Conservation (phyloP, 2,888 invertebrate species). For the Diplazon laetatorius region DNA sequence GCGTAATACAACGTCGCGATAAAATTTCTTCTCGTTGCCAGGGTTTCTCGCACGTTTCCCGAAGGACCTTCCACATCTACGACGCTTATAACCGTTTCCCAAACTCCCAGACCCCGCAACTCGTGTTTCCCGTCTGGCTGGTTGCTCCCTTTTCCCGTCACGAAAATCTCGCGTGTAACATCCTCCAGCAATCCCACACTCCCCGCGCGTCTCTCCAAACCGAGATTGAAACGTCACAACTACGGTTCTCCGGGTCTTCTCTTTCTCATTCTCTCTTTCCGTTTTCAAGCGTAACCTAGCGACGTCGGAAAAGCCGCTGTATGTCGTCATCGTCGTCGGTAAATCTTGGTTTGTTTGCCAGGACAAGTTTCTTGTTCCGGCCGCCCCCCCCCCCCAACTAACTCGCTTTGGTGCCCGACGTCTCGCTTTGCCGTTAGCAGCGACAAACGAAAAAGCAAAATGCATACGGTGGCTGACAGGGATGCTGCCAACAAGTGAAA, state of each 20-base stretch:
- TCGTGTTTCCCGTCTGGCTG: slow-evolving; percentile 8
- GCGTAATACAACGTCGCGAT: slow-evolving; percentile 4
- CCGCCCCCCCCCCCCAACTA: no score
- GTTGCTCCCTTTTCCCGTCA: background rate
- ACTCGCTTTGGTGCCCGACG: slow-evolving; percentile 9
- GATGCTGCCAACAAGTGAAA: slow-evolving; percentile 44
- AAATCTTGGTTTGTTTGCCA: slow-evolving; percentile 49
- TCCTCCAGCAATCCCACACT: slow-evolving; percentile 24
- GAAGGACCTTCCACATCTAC: slow-evolving; percentile 27
- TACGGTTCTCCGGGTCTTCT: slow-evolving; percentile 43
- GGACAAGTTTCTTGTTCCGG: slow-evolving; percentile 16
- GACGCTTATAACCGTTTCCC: slow-evolving; percentile 29
- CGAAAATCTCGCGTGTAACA: slow-evolving; percentile 14
- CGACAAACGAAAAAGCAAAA: slow-evolving; percentile 38
- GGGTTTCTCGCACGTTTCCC: slow-evolving; percentile 14
- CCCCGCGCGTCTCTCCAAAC: slow-evolving; percentile 20
- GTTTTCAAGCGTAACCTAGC: slow-evolving; percentile 28
- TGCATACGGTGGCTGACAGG: slow-evolving; percentile 34
- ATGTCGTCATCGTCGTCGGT: slow-evolving; percentile 27
- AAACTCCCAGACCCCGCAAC: background rate
- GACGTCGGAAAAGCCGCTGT: slow-evolving; percentile 18
- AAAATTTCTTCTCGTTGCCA: slow-evolving; percentile 30
- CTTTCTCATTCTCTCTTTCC: background rate
- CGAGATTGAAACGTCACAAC: slow-evolving; percentile 61
- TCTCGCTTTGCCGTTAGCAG: slow-evolving; percentile 14